A percentile compares a stretch with the other conserved stretches of the same genome.
Evolutionary conservation across 1,140 invertebrate genomes (phyloP).

Genomic region (Platorchestia sp.): DNA sequence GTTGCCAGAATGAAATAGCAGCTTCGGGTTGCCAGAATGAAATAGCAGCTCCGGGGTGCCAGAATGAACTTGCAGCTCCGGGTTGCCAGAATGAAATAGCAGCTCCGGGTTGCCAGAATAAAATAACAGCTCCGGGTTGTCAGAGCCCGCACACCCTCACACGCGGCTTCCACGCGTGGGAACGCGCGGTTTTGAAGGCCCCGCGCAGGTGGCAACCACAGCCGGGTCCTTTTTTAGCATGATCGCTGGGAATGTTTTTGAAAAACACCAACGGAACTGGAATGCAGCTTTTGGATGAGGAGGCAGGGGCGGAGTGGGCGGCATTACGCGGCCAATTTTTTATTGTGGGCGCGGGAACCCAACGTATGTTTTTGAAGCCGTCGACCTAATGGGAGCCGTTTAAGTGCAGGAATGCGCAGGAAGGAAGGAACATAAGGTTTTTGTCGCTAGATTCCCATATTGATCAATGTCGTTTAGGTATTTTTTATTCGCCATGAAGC

Average conservation of each 20-base stretch:
- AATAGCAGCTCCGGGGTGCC: no score
- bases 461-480: constrained; percentile 7
- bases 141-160: background rate
- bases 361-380: constrained; percentile 19
- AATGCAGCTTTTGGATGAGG: constrained; percentile 22
- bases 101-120: no score
- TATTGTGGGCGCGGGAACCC: constrained; percentile 14
- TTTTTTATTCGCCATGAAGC: background rate
- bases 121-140: background rate
- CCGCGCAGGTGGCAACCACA: background rate
- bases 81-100: no score
- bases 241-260: constrained; percentile 37
- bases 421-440: constrained; percentile 40
- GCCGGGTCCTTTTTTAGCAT: background rate
- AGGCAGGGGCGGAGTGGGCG: constrained; percentile 39
- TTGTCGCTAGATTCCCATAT: constrained; percentile 39
- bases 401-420: constrained; percentile 17
- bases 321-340: constrained; percentile 17
- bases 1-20: background rate
- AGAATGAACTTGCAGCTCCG: no score
- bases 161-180: background rate
- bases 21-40: background rate
- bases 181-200: background rate
- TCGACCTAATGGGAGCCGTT: constrained; percentile 20
- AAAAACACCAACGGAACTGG: constrained; percentile 37